Evolutionary conservation across 1,140 invertebrate genomes (phyloP).

Genomic region (Apolygus lucorum): DNA sequence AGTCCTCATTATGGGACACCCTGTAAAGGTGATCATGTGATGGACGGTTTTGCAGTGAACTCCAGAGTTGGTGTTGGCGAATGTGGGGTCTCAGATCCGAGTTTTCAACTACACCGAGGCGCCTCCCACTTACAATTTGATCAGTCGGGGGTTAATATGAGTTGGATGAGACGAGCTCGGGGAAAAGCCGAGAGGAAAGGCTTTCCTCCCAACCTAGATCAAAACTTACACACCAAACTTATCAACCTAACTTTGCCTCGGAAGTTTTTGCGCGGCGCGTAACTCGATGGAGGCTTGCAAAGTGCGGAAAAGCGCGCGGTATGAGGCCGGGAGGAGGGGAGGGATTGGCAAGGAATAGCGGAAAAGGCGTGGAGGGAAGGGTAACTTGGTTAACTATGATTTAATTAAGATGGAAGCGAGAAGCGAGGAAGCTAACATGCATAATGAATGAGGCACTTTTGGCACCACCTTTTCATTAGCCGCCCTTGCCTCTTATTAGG

Average conservation of each 20-base stretch:
- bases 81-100: background rate
- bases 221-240: background rate
- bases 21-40: too few relatives aligned
- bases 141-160: background rate
- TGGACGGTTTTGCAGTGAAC: too few relatives aligned
- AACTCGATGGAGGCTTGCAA: background rate
- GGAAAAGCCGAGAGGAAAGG: background rate
- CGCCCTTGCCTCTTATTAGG: constrained; percentile 16
- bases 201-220: background rate
- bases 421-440: constrained; percentile 20
- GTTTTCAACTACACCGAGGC: background rate
- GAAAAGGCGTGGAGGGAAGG: background rate
- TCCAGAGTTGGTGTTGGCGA: too few relatives aligned
- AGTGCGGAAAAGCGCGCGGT: too few relatives aligned
- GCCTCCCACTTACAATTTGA: background rate
- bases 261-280: constrained; percentile 17
- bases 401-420: constrained; percentile 20
- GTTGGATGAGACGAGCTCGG: background rate
- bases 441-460: constrained; percentile 24
- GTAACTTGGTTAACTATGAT: constrained; percentile 23
- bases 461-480: constrained; percentile 23
- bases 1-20: too few relatives aligned
- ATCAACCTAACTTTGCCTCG: background rate
- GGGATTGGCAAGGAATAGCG: too few relatives aligned
- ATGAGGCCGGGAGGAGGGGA: too few relatives aligned